Percentiles rank a stretch among this genome's conserved stretches.
Conservation (phyloP, 2,888 invertebrate genomes). For the Cenopis cana region DNA sequence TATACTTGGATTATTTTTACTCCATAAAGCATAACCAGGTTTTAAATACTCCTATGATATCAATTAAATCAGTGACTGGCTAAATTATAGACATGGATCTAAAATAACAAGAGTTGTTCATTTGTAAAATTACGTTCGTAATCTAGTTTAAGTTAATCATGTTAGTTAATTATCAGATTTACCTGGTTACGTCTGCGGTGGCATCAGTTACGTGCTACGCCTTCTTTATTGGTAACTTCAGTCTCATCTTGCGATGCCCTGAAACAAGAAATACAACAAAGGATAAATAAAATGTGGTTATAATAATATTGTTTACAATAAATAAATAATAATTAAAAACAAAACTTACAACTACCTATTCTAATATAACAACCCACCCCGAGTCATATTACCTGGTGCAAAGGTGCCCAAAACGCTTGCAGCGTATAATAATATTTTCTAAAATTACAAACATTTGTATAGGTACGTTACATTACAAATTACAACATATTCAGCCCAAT, state of each 20-base stretch:
- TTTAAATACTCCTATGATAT: too few species aligned
- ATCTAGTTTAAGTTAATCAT: not conserved
- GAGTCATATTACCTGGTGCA: too few species aligned
- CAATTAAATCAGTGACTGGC: too few species aligned
- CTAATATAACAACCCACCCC: too few species aligned
- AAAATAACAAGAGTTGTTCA: not conserved
- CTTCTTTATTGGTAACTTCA: slow-evolving; percentile 39
- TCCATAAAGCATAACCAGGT: too few species aligned
- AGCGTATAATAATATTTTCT: not conserved
- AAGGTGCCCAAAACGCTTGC: too few species aligned
- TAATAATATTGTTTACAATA: not conserved
- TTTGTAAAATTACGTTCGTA: not conserved
- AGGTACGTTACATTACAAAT: too few species aligned
- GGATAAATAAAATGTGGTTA: not conserved
- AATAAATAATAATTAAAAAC: too few species aligned
- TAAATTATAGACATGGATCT: not conserved
- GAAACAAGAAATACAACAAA: slow-evolving; percentile 30
- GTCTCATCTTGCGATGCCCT: slow-evolving; percentile 52
- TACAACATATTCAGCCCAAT: too few species aligned
- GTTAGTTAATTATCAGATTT: slow-evolving; percentile 1
- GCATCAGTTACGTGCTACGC: slow-evolving; percentile 21
- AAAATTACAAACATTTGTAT: too few species aligned
- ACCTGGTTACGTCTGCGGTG: slow-evolving; percentile 26
- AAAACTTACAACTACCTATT: too few species aligned
- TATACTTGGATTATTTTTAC: too few species aligned